These are phyloP conservation scores for Micrasema minimum DNA, from an alignment of 1,140 invertebrate species.

Conservation along the genomic window DNA sequence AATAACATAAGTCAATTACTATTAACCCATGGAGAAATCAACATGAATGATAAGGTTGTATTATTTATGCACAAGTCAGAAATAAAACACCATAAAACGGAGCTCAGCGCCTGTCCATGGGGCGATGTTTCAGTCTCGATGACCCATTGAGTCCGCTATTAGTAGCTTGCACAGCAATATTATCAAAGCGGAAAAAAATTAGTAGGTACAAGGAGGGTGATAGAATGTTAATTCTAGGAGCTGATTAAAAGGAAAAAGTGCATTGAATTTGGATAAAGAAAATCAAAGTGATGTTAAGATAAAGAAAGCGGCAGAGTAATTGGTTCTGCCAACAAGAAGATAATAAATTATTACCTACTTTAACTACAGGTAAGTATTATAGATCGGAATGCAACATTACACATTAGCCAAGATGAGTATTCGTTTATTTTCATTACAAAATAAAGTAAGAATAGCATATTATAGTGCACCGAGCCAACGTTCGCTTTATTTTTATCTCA, in stretches of 20 bases:
- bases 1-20: too few relatives aligned
- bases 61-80: too few relatives aligned
- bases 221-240: too few relatives aligned
- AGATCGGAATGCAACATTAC: not conserved
- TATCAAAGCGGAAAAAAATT: too few relatives aligned
- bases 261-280: too few relatives aligned
- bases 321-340: too few relatives aligned
- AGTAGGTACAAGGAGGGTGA: too few relatives aligned
- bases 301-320: too few relatives aligned
- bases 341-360: too few relatives aligned
- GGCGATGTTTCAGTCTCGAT: constrained; percentile 46
- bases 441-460: constrained; percentile 16
- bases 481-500: constrained; percentile 20
- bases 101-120: constrained; percentile 49
- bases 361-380: too few relatives aligned
- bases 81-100: constrained; percentile 43
- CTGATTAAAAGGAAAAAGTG: too few relatives aligned
- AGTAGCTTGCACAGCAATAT: constrained; percentile 34
- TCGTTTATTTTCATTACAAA: constrained; percentile 22
- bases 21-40: not conserved
- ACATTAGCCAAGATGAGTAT: constrained; percentile 15
- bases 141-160: constrained; percentile 49
- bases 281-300: too few relatives aligned
- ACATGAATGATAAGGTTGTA: not conserved
- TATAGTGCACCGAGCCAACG: not conserved